Evolutionary conservation across 2,888 invertebrate species (phyloP), one percentile per base, ranked within the genome.

Genomic region (Melipona bicolor): DNA sequence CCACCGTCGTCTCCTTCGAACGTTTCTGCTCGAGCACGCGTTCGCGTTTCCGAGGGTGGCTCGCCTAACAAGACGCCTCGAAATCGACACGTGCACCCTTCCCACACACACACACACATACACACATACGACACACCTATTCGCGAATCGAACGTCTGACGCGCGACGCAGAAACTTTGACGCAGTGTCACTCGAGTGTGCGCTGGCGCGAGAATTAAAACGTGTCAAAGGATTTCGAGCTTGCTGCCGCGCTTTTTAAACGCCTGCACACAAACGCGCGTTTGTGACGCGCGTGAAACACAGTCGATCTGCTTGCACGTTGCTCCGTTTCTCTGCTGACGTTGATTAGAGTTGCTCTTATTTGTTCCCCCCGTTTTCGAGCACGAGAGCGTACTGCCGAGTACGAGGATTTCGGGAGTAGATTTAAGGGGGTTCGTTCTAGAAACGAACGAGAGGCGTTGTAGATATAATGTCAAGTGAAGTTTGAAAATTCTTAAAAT

Each of bases 151-250:
- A 61, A 61, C 72, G 72, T 49, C 27, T 50, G 27, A n/a, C 75
- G 70, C 49, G 67, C 21, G 50, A 32, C 49, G 17, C 32, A 67
- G 75, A 19, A 67, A 56, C 36, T 74, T 74, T 49, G 71, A 71
- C 59, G 43, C 24, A 54, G 24, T n/a, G 43, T 17, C 54, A 27
- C 67, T 75, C 52, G 52, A 49, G 56, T 19, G 75, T 67, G 75
- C 43, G 27, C 43, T 56, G 67, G 67, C 67, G 43, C 75, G 67
- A 49, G 43, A 43, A 75, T 56, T 56, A 56, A 75, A 75, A 36
- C 75, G 75, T 43, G 56, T 43, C 67, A 67, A 75, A 75, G 75
- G 56, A 56, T 56, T 75, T 36, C 36, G 67, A 75, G 27, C 17
- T n/a, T 15, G 19, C 4, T 43, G 36, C 19, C 59, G 61, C 49